Evolutionary conservation across 2,113 vertebrate species (phyloP), one percentile per base, ranked within the genome.

Genomic region (Neogale vison): DNA sequence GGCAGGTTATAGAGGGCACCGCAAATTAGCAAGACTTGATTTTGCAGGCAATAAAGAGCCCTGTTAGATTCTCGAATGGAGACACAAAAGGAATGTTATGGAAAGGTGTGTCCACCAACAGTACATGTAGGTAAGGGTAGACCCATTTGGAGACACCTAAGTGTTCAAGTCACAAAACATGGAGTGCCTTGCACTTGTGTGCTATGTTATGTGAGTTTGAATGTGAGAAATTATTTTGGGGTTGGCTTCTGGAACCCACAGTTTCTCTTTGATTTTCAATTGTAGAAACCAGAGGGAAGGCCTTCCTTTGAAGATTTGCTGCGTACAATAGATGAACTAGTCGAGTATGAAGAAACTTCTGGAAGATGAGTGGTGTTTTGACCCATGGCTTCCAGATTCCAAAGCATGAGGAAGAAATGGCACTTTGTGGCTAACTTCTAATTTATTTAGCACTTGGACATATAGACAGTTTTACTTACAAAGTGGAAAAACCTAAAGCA

Each of bases 221-320:
- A 15, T 72, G 24, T 18, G 69, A 92, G 50, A 81, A 45, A 77
- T 26, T 36, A 39, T 34, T 67, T 74, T 29, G 29, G 80, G 91
- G n/a, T 34, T 67, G 36, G n/a, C 20, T 87, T 95, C 67, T 95
- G 95, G 76, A 80, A 88, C 76, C 57, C 90, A 67, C 92, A 6
- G 1, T 4, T 96, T 92, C 17, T 98, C 97, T 95, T 88, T 97
- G 7, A 39, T 93, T 98, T 98, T 90, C 87, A 61, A 90, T 86
- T 84, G 14, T 18, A 99, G 99, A 99, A 99, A 96, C 99, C 99
- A 34, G 99, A 99, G 57, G 98, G 94, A 80, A 98, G 99, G 7
- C 99, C 99, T 0, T 98, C 98, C 21, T 99, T 99, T 95, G 98
- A 98, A 96, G 98, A 99, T 6, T 20, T 99, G 97, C 97, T 99